Conservation (phyloP, 2,888 invertebrate species). For the Crematogaster levior region DNA sequence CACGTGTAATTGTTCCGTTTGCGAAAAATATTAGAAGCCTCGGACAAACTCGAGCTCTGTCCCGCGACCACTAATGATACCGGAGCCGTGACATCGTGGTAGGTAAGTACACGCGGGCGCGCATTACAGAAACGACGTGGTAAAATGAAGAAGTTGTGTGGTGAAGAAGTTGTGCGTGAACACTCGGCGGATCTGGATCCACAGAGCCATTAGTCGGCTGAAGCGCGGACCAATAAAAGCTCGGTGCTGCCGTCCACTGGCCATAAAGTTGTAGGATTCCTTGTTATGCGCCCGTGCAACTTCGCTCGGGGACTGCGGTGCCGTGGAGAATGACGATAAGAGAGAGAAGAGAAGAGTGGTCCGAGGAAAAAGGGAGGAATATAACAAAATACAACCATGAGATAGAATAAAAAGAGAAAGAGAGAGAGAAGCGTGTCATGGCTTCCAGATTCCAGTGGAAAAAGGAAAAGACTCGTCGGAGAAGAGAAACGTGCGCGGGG, state of each 20-base stretch:
- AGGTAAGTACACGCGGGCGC: constrained; percentile 43
- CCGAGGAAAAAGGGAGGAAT: constrained; percentile 10
- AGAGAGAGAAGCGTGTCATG: constrained; percentile 52
- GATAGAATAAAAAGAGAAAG: neutral
- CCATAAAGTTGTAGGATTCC: constrained; percentile 81
- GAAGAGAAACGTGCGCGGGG: constrained; percentile 55
- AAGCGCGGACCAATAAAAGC: constrained; percentile 79
- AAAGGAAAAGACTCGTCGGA: constrained; percentile 45
- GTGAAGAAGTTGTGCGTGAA: constrained; percentile 66
- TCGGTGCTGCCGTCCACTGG: constrained; percentile 70
- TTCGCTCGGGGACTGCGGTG: constrained; percentile 40
- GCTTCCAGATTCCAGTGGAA: constrained; percentile 63
- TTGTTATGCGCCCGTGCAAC: constrained; percentile 75
- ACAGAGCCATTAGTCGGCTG: constrained; percentile 76
- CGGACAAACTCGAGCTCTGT: neutral
- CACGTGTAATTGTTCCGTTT: too few relatives aligned
- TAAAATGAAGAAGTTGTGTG: constrained; percentile 76
- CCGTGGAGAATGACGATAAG: constrained; percentile 40
- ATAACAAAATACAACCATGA: constrained; percentile 39
- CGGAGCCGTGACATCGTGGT: constrained; percentile 57
- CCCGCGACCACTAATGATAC: constrained; percentile 26
- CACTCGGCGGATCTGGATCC: constrained; percentile 75
- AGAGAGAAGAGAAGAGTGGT: neutral
- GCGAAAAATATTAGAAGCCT: neutral
- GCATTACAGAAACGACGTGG: constrained; percentile 68